Base-by-base conservation (phyloP, 2,113 vertebrate genomes). In the Crypturellus undulatus region DNA sequence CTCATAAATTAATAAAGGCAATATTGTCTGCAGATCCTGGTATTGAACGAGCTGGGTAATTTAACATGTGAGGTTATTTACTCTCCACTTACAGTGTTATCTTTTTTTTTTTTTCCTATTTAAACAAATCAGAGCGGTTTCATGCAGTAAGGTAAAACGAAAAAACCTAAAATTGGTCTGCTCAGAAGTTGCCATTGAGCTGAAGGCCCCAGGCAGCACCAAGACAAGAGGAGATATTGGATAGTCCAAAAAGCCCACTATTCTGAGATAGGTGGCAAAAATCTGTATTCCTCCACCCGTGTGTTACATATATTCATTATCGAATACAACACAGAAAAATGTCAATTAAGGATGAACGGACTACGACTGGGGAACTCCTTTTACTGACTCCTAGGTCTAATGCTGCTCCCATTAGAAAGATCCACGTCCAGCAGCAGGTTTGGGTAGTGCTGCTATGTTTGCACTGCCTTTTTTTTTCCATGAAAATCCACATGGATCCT, bases 1-100 rank as follows among this genome's bases (percentile, higher is more conserved):
- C 20, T 76, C 78, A 91, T 82, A 77, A 93, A 96, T 89, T 81
- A 92, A 93, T 92, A 89, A 92, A 76, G 40, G 58, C 80, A 95
- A 82, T 82, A 65, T 43, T 64, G 75, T 81, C 43, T 87, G 22
- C 80, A 89, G 38, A 72, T 62, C 12, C 58, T 43, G 1, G 0
- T 91, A 92, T 82, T 91, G 92, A 95, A 92, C 1, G 0, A 94
- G 43, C 58, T 76, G 63, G 6, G 3, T 89, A 94, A 95, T 94
- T 89, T 89, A 38, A 72, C 34, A 8, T 68, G 52, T 62, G 38
- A 82, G 25, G 34, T 92, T 91, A 93, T 91, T 93, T 94, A 93
- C 84, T 63, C 84, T 87, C 52, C 43, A 26, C 6, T 72, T 91
- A 21, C 42, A 90, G 42, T 43, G 28, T 6, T 6, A 52, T 4